Percentiles rank a stretch among this genome's conserved stretches.
Conservation (phyloP, 2,888 invertebrate species). For the Nysson spinosus region DNA sequence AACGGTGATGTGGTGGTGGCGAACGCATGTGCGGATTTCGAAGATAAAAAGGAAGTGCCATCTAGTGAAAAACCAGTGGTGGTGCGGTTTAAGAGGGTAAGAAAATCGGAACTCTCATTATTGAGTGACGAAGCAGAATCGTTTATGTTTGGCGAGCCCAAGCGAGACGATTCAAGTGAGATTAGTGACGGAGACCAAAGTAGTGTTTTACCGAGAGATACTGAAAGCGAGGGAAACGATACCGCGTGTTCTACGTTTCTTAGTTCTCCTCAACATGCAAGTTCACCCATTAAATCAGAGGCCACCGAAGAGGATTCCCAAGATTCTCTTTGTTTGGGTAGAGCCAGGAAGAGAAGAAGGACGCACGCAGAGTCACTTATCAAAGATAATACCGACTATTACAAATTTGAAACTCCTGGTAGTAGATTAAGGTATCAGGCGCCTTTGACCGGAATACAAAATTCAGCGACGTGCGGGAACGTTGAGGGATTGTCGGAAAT, state of each 20-base stretch:
- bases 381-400: slow-evolving; percentile 81
- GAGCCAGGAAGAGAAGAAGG: slow-evolving; percentile 76
- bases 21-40: too few relatives aligned
- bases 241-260: slow-evolving; percentile 39
- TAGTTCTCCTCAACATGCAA: slow-evolving; percentile 41
- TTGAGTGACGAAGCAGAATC: slow-evolving; percentile 92
- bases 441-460: slow-evolving; percentile 76
- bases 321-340: slow-evolving; percentile 64
- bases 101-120: slow-evolving; percentile 85
- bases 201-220: slow-evolving; percentile 72
- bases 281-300: slow-evolving; percentile 62
- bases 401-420: slow-evolving; percentile 78
- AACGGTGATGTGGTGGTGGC: too few relatives aligned
- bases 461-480: slow-evolving; percentile 52
- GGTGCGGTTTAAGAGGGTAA: slow-evolving; percentile 86
- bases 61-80: slow-evolving; percentile 80
- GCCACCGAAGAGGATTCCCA: slow-evolving; percentile 71
- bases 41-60: slow-evolving; percentile 66
- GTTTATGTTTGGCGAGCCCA: slow-evolving; percentile 87
- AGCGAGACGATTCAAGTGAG: slow-evolving; percentile 81
- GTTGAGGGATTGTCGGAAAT: slow-evolving; percentile 61
- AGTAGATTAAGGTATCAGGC: slow-evolving; percentile 78
- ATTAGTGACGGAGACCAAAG: slow-evolving; percentile 79
- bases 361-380: slow-evolving; percentile 81
- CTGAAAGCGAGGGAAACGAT: slow-evolving; percentile 65